Percentiles rank a stretch among this genome's conserved stretches.
These are phyloP conservation scores for Cisticola juncidis DNA, from an alignment of 2,113 vertebrate species.

Conservation along the genomic window DNA sequence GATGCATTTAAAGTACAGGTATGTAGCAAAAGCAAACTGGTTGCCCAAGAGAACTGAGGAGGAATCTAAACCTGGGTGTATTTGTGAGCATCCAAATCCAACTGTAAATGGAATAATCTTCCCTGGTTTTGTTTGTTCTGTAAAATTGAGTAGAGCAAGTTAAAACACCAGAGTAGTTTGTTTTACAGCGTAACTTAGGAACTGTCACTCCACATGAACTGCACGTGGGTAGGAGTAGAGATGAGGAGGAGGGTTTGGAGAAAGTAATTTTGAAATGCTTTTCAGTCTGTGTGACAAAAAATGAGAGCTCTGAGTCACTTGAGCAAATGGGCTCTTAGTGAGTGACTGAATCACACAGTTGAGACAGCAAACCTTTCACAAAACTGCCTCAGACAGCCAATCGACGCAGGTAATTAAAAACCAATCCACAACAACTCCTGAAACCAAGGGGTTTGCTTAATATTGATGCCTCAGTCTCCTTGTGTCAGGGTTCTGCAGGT, in stretches of 20 bases:
- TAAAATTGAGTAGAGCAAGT: background rate
- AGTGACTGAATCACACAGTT: background rate
- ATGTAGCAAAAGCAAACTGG: slow-evolving; percentile 20
- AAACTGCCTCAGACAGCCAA: slow-evolving; percentile 62
- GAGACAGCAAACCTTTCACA: background rate
- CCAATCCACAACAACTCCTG: slow-evolving; percentile 48
- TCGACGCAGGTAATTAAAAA: slow-evolving; percentile 38
- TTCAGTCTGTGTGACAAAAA: background rate
- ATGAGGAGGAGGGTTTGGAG: background rate
- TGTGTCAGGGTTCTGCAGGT: background rate
- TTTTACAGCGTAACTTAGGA: background rate
- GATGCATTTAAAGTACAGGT: slow-evolving; percentile 99
- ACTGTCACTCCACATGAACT: background rate
- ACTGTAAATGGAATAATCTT: background rate
- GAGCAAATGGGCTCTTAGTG: background rate
- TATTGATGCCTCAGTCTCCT: background rate
- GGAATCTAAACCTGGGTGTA: background rate
- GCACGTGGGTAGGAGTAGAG: background rate
- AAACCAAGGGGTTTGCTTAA: slow-evolving; percentile 59
- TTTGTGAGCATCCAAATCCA: background rate
- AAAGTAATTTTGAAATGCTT: background rate
- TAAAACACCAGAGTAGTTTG: background rate
- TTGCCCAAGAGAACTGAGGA: background rate
- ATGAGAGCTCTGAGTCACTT: background rate
- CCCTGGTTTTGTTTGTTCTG: background rate